Conservation (phyloP, 2,113 vertebrate species). For the Pangasianodon gigas region DNA sequence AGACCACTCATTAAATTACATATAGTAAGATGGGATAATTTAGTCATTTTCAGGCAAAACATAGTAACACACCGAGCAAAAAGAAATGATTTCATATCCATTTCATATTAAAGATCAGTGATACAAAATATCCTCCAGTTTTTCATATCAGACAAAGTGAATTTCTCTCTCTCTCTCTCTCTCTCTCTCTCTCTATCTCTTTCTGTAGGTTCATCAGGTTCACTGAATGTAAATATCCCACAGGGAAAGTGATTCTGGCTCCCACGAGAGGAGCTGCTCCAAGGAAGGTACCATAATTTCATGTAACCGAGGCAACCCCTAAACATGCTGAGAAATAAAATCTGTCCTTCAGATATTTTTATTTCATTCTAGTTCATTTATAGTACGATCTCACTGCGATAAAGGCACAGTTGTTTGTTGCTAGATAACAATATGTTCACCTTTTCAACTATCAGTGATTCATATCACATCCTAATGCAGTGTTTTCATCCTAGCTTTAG, state of each 20-base stretch:
- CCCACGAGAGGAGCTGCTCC: not conserved
- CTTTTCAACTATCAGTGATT: not conserved
- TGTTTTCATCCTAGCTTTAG: not conserved
- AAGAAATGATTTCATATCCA: not conserved
- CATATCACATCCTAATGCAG: not conserved
- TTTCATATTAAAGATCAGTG: not conserved
- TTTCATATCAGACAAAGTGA: not conserved
- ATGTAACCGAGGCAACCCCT: constrained; percentile 14
- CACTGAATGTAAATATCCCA: not conserved
- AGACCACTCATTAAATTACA: not conserved
- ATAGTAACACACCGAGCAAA: not conserved
- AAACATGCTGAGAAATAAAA: constrained; percentile 37
- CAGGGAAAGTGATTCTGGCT: constrained; percentile 14
- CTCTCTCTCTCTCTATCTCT: not conserved
- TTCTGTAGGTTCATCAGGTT: not conserved
- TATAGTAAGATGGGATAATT: not conserved
- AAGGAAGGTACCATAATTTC: constrained; percentile 2
- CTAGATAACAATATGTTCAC: not conserved
- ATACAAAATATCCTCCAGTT: not conserved
- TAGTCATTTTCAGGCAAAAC: not conserved
- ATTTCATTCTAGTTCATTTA: constrained; percentile 41
- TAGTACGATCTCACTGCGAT: constrained; percentile 29
- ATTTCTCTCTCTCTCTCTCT: not conserved
- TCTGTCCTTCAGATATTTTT: constrained; percentile 33
- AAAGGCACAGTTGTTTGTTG: not conserved